Evolutionary conservation across 2,113 vertebrate genomes (phyloP).

Genomic region (Oriolus oriolus): DNA sequence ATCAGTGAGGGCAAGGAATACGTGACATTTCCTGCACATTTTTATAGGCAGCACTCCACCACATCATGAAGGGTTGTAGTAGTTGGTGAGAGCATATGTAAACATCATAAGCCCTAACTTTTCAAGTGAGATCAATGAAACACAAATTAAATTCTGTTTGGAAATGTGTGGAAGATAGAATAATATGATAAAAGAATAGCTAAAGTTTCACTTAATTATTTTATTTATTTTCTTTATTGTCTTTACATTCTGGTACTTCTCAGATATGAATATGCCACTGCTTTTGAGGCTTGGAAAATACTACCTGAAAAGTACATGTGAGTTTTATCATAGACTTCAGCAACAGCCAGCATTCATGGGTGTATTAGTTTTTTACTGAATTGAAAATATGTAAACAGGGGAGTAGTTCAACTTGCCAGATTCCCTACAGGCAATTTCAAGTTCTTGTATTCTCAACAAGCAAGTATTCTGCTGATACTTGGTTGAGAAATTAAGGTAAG

Average conservation of each 20-base stretch:
- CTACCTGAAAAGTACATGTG: background rate
- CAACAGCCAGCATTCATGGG: background rate
- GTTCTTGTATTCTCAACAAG: background rate
- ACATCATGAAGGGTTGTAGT: background rate
- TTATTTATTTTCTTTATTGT: background rate
- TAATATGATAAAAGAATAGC: background rate
- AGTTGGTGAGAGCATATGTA: background rate
- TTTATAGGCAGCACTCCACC: background rate
- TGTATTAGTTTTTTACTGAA: background rate
- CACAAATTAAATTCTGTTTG: background rate
- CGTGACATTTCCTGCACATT: background rate
- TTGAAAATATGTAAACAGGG: background rate
- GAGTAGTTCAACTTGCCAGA: background rate
- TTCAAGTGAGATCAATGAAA: background rate
- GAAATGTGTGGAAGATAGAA: background rate
- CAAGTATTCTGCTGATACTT: background rate
- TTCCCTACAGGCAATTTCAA: background rate
- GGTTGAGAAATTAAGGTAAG: background rate
- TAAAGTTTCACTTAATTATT: background rate
- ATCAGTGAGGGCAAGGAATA: background rate
- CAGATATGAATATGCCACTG: background rate
- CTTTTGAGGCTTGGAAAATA: background rate
- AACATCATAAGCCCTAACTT: background rate
- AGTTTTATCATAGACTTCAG: background rate
- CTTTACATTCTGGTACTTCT: background rate